phyloP scores from a whole-genome alignment of 2,113 vertebrate species.

The Burhinus oedicnemus region DNA sequence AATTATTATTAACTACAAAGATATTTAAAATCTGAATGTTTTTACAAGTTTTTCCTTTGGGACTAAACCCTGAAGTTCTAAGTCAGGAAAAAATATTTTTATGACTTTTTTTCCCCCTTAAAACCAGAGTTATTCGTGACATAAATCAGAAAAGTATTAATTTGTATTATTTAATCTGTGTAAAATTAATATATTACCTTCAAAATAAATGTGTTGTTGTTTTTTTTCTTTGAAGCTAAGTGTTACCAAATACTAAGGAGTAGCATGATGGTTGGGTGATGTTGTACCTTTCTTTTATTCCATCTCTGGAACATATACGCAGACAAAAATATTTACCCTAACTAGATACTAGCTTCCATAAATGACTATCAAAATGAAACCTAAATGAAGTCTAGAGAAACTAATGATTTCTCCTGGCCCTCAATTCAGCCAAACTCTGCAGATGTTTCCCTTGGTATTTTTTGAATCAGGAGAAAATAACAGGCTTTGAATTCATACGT shows the following conservation, averaged over 20 bases:
- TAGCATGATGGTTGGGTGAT: not conserved
- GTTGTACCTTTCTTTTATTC: not conserved
- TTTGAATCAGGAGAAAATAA: not conserved
- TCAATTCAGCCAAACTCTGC: not conserved
- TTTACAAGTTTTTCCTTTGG: not conserved
- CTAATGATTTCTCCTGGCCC: not conserved
- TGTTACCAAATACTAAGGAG: not conserved
- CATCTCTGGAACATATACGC: accelerated
- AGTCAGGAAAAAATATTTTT: not conserved
- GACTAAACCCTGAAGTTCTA: not conserved
- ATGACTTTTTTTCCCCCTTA: accelerated
- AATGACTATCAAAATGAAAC: not conserved
- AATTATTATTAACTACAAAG: not conserved
- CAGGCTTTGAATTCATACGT: not conserved
- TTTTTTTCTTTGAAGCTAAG: not conserved
- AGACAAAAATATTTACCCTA: not conserved
- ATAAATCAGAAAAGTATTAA: not conserved
- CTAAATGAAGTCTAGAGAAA: not conserved
- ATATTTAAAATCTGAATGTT: not conserved
- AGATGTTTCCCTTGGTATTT: not conserved
- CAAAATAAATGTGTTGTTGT: not conserved
- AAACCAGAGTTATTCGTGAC: not conserved
- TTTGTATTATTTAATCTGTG: not conserved
- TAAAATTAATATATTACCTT: not conserved
- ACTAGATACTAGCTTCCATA: not conserved